A percentile compares a stretch with the other conserved stretches of the same genome.
phyloP scores from a whole-genome alignment of 1,140 invertebrate species.

The Brachionus plicatilis region DNA sequence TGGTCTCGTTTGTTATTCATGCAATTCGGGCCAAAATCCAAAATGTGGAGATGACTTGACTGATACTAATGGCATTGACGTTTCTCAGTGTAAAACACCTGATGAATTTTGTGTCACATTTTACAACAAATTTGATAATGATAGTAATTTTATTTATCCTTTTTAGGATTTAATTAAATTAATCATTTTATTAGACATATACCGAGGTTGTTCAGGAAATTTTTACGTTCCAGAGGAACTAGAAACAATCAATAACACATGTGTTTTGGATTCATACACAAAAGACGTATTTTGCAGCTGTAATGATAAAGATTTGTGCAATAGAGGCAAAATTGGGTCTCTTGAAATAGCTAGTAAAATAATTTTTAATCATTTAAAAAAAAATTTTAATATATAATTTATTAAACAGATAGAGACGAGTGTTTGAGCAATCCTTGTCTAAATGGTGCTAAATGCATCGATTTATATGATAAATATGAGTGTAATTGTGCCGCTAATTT shows the following conservation, averaged over 20 bases:
- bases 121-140: background rate
- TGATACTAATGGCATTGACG: background rate
- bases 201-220: background rate
- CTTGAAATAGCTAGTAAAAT: background rate
- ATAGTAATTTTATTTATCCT: background rate
- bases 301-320: background rate
- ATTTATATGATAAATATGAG: conserved; percentile 4
- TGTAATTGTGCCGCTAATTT: conserved; percentile 3
- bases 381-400: background rate
- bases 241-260: background rate
- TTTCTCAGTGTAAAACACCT: background rate
- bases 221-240: background rate
- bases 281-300: conserved; percentile 22
- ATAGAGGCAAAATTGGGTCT: background rate
- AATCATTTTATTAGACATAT: conserved; percentile 8
- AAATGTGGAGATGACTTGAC: background rate
- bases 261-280: conserved; percentile 27
- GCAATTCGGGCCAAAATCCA: background rate
- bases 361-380: background rate
- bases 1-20: background rate
- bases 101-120: background rate
- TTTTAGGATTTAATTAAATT: background rate
- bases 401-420: conserved; percentile 57
- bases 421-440: conserved; percentile 88
- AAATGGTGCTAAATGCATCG: conserved; percentile 73